Percentiles rank a stretch among this genome's conserved stretches.
Evolutionary conservation across 2,888 invertebrate genomes (phyloP).

Genomic region (Cyrtodaria siliqua): DNA sequence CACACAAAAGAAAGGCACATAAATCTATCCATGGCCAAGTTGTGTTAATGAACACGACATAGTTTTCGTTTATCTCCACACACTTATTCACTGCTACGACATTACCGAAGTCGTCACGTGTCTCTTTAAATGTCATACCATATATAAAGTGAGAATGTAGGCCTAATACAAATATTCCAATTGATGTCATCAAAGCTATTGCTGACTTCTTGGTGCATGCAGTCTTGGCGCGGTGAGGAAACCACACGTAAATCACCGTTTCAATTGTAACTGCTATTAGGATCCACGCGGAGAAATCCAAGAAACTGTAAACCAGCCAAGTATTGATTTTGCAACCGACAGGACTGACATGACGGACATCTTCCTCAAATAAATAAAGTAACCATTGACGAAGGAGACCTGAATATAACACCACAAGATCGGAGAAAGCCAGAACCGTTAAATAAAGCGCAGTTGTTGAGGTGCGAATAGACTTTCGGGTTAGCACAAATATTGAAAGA

Average conservation of each 20-base stretch:
- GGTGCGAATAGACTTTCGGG: conserved; percentile 64
- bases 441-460: conserved; percentile 75
- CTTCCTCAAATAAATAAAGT: conserved; percentile 49
- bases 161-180: conserved; percentile 55
- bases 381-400: conserved; percentile 77
- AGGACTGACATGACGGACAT: conserved; percentile 63
- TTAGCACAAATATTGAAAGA: conserved; percentile 72
- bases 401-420: conserved; percentile 74
- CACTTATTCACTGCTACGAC: conserved; percentile 39
- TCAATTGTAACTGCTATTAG: conserved; percentile 80
- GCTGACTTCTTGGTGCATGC: conserved; percentile 66
- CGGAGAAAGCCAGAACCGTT: conserved; percentile 69
- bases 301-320: conserved; percentile 74
- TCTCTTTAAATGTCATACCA: conserved; percentile 53
- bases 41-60: conserved; percentile 52
- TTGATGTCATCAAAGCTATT: conserved; percentile 37
- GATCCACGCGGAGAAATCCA: conserved; percentile 80
- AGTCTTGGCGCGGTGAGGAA: conserved; percentile 70
- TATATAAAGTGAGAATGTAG: conserved; percentile 73
- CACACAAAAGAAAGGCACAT: conserved; percentile 69
- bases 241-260: conserved; percentile 74
- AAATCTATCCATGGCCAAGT: conserved; percentile 81
- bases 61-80: conserved; percentile 34
- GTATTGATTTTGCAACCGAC: conserved; percentile 71
- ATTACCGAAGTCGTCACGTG: background rate